phyloP scores from a whole-genome alignment of 2,888 invertebrate species.

The Siphonodentalium dalli region DNA sequence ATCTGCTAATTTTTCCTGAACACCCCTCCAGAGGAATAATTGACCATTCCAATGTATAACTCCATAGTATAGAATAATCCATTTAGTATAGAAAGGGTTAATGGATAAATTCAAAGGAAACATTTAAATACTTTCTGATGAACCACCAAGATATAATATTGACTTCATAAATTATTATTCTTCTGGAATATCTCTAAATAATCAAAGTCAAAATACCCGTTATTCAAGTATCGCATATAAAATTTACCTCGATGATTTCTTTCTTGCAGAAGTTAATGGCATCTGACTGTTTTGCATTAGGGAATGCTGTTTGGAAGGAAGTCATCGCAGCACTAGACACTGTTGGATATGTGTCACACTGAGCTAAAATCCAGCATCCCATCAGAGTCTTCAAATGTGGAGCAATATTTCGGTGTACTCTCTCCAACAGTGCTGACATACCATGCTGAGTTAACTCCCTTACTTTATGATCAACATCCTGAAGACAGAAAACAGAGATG shows the following conservation, averaged over 20 bases:
- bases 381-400: slow-evolving; percentile 79
- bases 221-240: not conserved
- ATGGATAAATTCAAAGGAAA: no score
- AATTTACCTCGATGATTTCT: slow-evolving; percentile 74
- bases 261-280: slow-evolving; percentile 83
- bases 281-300: slow-evolving; percentile 78
- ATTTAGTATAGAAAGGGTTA: no score
- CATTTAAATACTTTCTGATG: no score
- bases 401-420: slow-evolving; percentile 79
- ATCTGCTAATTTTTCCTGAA: no score
- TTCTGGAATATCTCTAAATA: no score
- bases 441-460: slow-evolving; percentile 80
- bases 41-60: no score
- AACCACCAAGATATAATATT: no score
- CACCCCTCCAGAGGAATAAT: no score
- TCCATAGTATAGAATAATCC: no score
- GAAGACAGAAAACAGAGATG: slow-evolving; percentile 6
- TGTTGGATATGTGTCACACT: slow-evolving; percentile 85
- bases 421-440: slow-evolving; percentile 72
- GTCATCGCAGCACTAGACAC: slow-evolving; percentile 77
- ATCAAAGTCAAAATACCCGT: no score
- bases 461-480: slow-evolving; percentile 83
- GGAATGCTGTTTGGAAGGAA: slow-evolving; percentile 78
- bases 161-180: no score
- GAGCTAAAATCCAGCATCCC: slow-evolving; percentile 85